These are phyloP conservation scores for Micromussa lordhowensis DNA, from an alignment of 92 coral and sea anemone genomes.

Conservation along the genomic window DNA sequence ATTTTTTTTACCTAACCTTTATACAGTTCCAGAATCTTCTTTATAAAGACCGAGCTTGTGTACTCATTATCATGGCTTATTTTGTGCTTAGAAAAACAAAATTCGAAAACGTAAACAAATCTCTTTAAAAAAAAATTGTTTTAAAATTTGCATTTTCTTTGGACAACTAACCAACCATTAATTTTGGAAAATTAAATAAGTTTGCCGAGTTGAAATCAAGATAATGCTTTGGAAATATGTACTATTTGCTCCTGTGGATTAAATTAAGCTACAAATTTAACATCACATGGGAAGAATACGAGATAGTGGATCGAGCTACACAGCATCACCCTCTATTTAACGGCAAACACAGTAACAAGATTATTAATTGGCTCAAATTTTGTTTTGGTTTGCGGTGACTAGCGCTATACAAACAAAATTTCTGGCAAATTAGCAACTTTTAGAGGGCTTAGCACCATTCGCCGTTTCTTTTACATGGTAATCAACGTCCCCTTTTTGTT, in stretches of 20 bases:
- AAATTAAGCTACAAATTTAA: background rate
- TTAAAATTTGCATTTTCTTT: background rate
- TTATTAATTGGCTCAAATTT: background rate
- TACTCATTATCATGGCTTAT: background rate
- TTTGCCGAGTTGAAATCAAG: background rate
- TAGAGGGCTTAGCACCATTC: background rate
- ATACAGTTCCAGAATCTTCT: background rate
- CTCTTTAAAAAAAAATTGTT: background rate
- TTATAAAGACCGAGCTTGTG: background rate
- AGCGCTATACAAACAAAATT: background rate
- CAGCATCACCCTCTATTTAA: background rate
- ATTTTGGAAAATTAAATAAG: background rate
- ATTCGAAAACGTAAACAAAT: background rate
- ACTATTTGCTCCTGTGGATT: background rate
- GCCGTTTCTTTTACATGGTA: constrained; percentile 1
- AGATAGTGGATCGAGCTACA: background rate
- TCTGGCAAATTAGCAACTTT: constrained; percentile 13
- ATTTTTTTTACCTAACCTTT: background rate
- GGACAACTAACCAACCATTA: background rate
- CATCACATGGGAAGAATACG: background rate
- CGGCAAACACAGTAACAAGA: background rate
- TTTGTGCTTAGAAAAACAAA: background rate
- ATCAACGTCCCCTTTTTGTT: background rate
- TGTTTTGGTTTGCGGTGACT: background rate
- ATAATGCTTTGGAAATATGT: background rate